These are phyloP conservation scores for Ophion obscuratus DNA, from an alignment of 2,888 invertebrate genomes.

Conservation along the genomic window DNA sequence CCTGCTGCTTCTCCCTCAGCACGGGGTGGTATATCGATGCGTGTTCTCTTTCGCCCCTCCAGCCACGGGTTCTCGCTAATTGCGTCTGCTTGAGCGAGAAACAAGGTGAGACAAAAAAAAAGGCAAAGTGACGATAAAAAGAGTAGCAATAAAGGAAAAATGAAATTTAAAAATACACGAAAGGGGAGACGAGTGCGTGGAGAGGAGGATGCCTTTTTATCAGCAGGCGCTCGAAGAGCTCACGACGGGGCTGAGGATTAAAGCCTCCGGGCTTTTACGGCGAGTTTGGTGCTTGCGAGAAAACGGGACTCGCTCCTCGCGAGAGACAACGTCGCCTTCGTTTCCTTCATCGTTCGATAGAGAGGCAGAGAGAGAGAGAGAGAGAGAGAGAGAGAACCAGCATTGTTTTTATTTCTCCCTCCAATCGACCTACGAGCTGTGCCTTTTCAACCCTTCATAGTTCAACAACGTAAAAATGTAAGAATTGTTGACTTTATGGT, in stretches of 20 bases:
- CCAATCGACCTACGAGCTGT: constrained; percentile 31
- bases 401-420: constrained; percentile 2
- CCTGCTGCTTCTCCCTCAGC: too few relatives aligned
- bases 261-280: constrained; percentile 64
- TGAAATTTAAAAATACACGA: too few relatives aligned
- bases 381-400: constrained; percentile 12
- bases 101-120: constrained; percentile 7
- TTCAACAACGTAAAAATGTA: too few relatives aligned
- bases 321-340: constrained; percentile 39
- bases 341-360: not conserved
- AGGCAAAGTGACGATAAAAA: constrained; percentile 4
- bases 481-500: not conserved
- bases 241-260: constrained; percentile 62
- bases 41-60: not conserved
- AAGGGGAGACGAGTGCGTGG: constrained; percentile 36
- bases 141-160: constrained; percentile 12
- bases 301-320: constrained; percentile 34
- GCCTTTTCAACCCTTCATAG: not conserved
- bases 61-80: constrained; percentile 6
- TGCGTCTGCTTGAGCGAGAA: constrained; percentile 42
- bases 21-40: not conserved
- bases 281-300: constrained; percentile 54
- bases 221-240: constrained; percentile 52
- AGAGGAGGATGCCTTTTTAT: constrained; percentile 63
- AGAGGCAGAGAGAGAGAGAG: not conserved